Percentiles rank a stretch among this genome's conserved stretches.
phyloP scores from a whole-genome alignment of 2,113 vertebrate genomes.

The Todiramphus chloris region DNA sequence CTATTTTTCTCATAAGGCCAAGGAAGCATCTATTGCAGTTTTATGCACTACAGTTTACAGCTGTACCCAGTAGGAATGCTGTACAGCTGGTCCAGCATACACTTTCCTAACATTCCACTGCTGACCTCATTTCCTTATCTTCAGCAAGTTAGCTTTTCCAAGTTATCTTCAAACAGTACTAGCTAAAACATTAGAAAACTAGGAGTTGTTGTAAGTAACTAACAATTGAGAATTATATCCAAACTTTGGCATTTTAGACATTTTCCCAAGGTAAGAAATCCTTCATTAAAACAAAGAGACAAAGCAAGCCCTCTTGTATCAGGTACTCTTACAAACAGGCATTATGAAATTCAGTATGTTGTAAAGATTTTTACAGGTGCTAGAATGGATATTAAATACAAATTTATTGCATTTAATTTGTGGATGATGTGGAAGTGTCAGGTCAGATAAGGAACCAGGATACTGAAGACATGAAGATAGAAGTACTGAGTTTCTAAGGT shows the following conservation, averaged over 20 bases:
- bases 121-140: background rate
- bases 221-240: background rate
- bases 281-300: background rate
- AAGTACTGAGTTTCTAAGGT: background rate
- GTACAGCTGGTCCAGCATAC: background rate
- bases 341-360: background rate
- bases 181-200: background rate
- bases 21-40: background rate
- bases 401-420: background rate
- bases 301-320: background rate
- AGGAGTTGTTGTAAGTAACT: background rate
- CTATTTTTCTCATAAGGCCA: background rate
- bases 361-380: background rate
- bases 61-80: background rate
- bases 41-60: background rate
- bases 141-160: background rate
- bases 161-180: background rate
- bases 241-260: background rate
- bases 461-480: background rate
- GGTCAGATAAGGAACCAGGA: background rate
- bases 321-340: background rate
- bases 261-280: background rate
- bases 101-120: background rate
- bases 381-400: background rate
- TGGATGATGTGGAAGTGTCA: background rate